phyloP scores from a whole-genome alignment of 2,797 vertebrate genomes.

The Pyrocephalus nanus region DNA sequence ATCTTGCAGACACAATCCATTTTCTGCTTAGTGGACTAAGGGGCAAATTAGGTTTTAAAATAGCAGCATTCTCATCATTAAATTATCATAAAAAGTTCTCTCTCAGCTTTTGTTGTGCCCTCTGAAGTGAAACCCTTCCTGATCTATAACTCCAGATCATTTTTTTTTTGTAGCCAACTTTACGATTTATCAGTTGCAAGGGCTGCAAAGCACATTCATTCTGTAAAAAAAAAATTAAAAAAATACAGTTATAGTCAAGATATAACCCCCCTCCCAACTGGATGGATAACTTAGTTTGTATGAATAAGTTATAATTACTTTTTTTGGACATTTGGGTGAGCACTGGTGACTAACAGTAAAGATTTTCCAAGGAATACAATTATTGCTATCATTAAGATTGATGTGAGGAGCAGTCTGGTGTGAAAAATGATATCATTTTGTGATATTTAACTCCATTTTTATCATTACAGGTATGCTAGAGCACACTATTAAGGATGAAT shows the following conservation, averaged over 20 bases:
- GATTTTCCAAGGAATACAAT: slow-evolving; percentile 25
- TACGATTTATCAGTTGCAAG: neutral
- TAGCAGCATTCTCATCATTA: neutral
- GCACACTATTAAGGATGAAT: slow-evolving; percentile 49
- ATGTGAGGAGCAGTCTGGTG: slow-evolving; percentile 19
- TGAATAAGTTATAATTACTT: slow-evolving; percentile 48
- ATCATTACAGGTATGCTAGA: slow-evolving; percentile 37
- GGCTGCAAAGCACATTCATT: neutral
- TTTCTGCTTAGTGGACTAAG: slow-evolving; percentile 17
- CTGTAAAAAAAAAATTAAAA: neutral
- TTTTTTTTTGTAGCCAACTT: slow-evolving; percentile 12
- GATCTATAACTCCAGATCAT: slow-evolving; percentile 20
- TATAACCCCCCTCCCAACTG: neutral
- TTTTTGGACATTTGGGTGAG: neutral
- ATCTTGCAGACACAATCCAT: slow-evolving; percentile 41
- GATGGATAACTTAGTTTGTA: neutral
- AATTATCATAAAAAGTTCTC: slow-evolving; percentile 16
- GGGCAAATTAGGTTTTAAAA: slow-evolving; percentile 27
- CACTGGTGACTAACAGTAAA: neutral
- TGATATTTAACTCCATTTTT: slow-evolving; percentile 32
- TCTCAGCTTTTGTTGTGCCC: neutral
- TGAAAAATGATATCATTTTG: slow-evolving; percentile 31
- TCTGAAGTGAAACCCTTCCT: slow-evolving; percentile 20
- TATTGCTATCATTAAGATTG: slow-evolving; percentile 34
- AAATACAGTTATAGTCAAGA: neutral